Evolutionary conservation across 2,113 vertebrate species (phyloP), one percentile per base, ranked within the genome.

Genomic region (Xiphias gladius): DNA sequence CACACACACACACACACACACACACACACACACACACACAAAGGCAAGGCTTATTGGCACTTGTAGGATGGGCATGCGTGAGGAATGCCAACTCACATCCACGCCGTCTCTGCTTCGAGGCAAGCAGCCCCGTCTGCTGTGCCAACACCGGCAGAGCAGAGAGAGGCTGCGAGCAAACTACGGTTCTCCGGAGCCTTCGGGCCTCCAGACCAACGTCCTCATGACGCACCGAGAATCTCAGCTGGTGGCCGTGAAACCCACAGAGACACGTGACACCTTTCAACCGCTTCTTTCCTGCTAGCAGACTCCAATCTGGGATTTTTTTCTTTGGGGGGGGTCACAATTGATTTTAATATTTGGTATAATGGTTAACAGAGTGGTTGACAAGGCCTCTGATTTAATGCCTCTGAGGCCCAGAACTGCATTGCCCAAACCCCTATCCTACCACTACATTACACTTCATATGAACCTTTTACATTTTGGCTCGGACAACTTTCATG

Each of bases 51-150:
- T 75, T 57, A 57, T 30, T 82, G 83, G 83, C 80, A 79, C 80
- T 88, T 71, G 77, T 73, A 68, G 82, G 76, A 72, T 20, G 55
- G 57, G 76, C 76, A 76, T 82, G 85, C 13, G n/a, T 0, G 48
- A 80, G 88, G 80, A 85, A 85, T 78, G 79, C 79, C 82, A 70
- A 7, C 85, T 82, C 85, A 7, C 70, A 35, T 22, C 11, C 5
- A 50, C 55, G 1, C 43, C 48, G 70, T 13, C 37, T 17, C 73
- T 7, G 24, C n/a, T 59, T 5, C 5, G n/a, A 39, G 72, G 61
- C 76, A 61, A 22, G 30, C 54, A 22, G 55, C 58, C 70, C 22
- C 14, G 22, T 48, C 77, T 7, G 58, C 57, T 22, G 62, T 50
- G 85, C 84, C 73, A 79, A 76, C 63, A 55, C 24, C 79, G 1